A percentile compares a stretch with the other conserved stretches of the same genome.
These are phyloP conservation scores for Pygoscelis adeliae DNA, from an alignment of 2,113 vertebrate species.

Conservation along the genomic window DNA sequence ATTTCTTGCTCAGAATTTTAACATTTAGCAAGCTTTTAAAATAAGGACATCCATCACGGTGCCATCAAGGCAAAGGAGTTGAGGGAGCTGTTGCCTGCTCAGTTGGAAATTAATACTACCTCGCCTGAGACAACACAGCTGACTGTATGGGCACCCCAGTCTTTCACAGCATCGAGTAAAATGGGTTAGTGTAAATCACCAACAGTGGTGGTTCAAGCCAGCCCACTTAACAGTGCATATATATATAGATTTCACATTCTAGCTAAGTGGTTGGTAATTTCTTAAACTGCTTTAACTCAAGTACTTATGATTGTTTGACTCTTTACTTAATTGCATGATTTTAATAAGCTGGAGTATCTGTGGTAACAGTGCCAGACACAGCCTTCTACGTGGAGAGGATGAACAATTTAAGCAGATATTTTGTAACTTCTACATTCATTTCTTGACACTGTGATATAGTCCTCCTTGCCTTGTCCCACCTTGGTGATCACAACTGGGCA, in stretches of 20 bases:
- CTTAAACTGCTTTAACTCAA: not conserved
- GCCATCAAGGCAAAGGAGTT: not conserved
- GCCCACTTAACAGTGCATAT: not conserved
- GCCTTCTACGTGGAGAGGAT: not conserved
- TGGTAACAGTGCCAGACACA: not conserved
- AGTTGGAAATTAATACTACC: not conserved
- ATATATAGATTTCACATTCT: not conserved
- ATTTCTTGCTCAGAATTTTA: not conserved
- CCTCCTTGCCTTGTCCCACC: not conserved
- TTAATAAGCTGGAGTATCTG: not conserved
- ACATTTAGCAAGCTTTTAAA: not conserved
- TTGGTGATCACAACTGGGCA: not conserved
- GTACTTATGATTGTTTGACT: not conserved
- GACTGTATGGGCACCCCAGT: not conserved
- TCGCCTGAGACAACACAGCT: not conserved
- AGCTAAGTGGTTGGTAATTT: not conserved
- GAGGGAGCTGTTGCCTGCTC: not conserved
- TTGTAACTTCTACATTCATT: not conserved
- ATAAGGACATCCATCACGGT: rapidly evolving
- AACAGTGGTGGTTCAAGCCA: not conserved
- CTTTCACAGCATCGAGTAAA: not conserved
- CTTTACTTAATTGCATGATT: not conserved
- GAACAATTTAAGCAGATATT: not conserved
- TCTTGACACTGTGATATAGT: not conserved
- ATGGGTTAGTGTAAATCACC: not conserved